Base-by-base conservation (phyloP, 1,140 invertebrate genomes). In the Rhopalosiphum maidis region DNA sequence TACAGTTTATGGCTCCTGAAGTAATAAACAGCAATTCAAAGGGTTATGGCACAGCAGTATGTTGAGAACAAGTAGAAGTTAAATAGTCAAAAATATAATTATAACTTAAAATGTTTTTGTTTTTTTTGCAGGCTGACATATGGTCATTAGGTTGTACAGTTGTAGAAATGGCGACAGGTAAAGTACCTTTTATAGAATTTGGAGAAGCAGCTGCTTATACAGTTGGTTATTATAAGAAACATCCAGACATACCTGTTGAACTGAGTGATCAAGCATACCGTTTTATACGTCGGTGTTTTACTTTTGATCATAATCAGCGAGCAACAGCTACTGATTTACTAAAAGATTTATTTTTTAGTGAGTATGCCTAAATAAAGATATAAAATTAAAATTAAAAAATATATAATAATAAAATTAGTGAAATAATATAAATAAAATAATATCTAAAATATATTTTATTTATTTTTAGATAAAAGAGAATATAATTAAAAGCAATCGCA, bases 1-100 rank as follows among this genome's bases (percentile, higher is more conserved):
- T 99, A 91, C 99, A 99, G 95, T 99, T 99, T 94, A 99, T 99
- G 99, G 99, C 99, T 18, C 99, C 99, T 7, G 99, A 99, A 96
- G 99, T 99, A 11, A 99, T 99, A 93, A 99, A 99, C 95, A 98
- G 99, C 95, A 98, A 99, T 3, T 98, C 99, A 94, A 96, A 99
- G 94, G 99, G 99, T 8, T 99, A 99, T 96, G 99, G 99, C 41
- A 98, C 99, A 90, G 98, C 99, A 54, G 98, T 98, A 95, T 97
- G 96, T 25, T 25, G 23, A 55, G 2, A 55, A 55, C 23, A 55
- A 55, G 55, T 55, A 25, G 48, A 48, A 15, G 15, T 15, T 48
- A 51, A 25, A 55, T 9, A 8, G 23, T 96, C 92, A 11, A 48
- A 89, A 54, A 43, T 60, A 86, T 8, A 25, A 55, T 55, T 55